Evolutionary conservation across 2,797 vertebrate species (phyloP), one percentile per base, ranked within the genome.

Genomic region (Bradypus variegatus): DNA sequence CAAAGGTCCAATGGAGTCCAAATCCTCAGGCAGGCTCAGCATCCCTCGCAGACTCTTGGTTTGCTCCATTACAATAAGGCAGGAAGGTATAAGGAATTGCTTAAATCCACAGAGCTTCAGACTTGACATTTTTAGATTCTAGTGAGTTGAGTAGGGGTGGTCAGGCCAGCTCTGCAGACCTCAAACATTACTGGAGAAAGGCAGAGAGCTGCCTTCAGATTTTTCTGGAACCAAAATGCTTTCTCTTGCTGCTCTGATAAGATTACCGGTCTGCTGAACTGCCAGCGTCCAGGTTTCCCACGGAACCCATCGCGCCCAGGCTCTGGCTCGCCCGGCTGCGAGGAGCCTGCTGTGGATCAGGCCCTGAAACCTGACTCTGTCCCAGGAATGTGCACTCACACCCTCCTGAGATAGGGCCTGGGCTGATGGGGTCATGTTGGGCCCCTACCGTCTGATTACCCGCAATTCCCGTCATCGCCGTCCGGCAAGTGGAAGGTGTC

Each of bases 261-360:
- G 95, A 95, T 95, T 91, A 94, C 58, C 0, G 6, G 13, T 81
- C 77, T 14, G 76, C 91, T 33, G 93, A 87, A 86, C 77, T 0
- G 15, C 94, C 90, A 36, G 87, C 1, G 48, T 62, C 84, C 83
- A 78, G 89, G 78, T 94, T 96, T 96, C 95, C 95, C 95, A 96
- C 67, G 33, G 91, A 67, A 80, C 72, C 8, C 0, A 3, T 0
- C 21, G 9, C 10, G 27, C 88, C 25, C 72, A 36, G 60, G 88
- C 70, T 70, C 79, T 2, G 62, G 81, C 82, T 73, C 0, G 18
- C 90, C 69, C n/a, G 13, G 81, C 89, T 4, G 25, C 1, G 38
- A 65, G 80, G 31, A 76, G 93, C 64, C 65, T 1, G 18, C 82
- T 53, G 64, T 0, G 36, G 77, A 27, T 82, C 73, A 48, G 62